Conservation (phyloP, 2,113 vertebrate species). For the Proterorhinus semilunaris region DNA sequence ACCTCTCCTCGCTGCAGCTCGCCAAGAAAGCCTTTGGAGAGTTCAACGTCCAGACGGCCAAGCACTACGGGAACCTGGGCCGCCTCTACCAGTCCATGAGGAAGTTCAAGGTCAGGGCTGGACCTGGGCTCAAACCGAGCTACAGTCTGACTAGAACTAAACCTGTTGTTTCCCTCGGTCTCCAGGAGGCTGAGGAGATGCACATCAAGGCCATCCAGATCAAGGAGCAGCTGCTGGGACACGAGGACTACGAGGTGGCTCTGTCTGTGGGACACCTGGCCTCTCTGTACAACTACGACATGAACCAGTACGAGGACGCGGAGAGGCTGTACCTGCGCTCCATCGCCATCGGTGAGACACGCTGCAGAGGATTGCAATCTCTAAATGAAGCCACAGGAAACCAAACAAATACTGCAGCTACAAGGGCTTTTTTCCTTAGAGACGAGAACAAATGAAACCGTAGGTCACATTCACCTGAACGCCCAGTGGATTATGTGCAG, state of each 20-base stretch:
- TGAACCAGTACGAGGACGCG: conserved; percentile 98
- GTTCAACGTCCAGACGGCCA: conserved; percentile 98
- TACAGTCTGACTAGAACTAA: not conserved
- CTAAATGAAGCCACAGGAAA: not conserved
- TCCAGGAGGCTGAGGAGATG: conserved; percentile 98
- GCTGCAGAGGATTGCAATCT: no score
- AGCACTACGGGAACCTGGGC: conserved; percentile 98
- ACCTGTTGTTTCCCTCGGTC: not conserved
- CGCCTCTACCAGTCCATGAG: conserved; percentile 99
- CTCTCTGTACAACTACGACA: conserved; percentile 98
- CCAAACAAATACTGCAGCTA: no score
- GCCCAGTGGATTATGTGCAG: no score
- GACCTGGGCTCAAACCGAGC: not conserved
- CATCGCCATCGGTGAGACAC: conserved; percentile 90
- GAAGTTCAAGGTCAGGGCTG: conserved; percentile 90
- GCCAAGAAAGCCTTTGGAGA: conserved; percentile 99
- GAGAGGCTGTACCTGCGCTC: conserved; percentile 97
- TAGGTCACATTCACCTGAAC: no score
- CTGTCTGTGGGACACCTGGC: conserved; percentile 97
- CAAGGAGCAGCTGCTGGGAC: conserved; percentile 96
- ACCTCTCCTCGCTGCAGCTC: conserved; percentile 95
- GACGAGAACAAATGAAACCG: no score
- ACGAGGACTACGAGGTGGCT: conserved; percentile 98
- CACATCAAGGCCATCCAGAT: conserved; percentile 99
- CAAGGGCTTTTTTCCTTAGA: no score